Evolutionary conservation across 2,113 vertebrate species (phyloP), one percentile per base, ranked within the genome.

Genomic region (Phocoena phocoena): DNA sequence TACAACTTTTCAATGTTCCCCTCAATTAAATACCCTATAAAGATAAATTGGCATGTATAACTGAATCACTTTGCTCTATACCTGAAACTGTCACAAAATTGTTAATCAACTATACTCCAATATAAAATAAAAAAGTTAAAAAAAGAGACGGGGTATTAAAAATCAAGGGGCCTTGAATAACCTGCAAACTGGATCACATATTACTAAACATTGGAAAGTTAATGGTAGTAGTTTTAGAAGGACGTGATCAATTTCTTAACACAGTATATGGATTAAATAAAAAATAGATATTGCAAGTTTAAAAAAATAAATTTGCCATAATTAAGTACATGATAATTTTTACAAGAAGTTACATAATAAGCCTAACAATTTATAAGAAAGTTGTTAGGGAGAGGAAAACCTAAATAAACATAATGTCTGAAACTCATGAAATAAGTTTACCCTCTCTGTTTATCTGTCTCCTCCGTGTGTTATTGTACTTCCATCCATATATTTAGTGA

Each of bases 181-280:
- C 33, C 65, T 90, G 44, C 67, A 95, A 44, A 95, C 55, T 70
- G 13, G 60, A n/a, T 76, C 44, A 96, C 20, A 70, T 23, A 81
- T 63, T 95, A 71, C n/a, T 94, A 86, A 76, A 60, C 33, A 92
- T 33, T 38, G 88, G 73, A 90, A 93, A 88, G 12, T 93, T 91
- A 84, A 79, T 87, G 60, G 63, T 88, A 47, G 21, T 95, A 62
- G 36, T 91, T 96, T 93, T 95, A 95, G 58, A 93, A 95, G 33
- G 12, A 82, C 67, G 53, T 31, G 25, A 82, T 92, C 73, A 90
- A 71, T 10, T 84, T 93, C 50, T 76, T 84, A 85, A 77, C 77
- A 33, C 6, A 70, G 38, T 73, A 44, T 67, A 74, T 74, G 58
- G 26, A 84, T 96, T 88, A 92, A 71, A 84, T 92, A 83, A 84